Percentiles rank a stretch among this genome's conserved stretches.
These are phyloP conservation scores for Taurulus bubalis DNA, from an alignment of 2,113 vertebrate species.

Conservation along the genomic window DNA sequence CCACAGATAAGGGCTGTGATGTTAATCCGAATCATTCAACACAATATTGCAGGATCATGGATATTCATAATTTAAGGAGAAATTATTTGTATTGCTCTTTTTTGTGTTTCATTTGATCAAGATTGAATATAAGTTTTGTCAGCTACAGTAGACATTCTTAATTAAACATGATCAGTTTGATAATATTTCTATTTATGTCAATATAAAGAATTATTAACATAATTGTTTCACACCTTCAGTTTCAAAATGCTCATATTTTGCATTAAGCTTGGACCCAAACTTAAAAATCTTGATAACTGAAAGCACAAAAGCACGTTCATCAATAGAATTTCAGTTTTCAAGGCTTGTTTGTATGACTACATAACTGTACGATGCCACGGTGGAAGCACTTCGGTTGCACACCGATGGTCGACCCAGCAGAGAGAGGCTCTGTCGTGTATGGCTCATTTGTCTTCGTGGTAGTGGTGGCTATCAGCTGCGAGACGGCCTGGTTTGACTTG, in stretches of 20 bases:
- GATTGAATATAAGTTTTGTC: neutral
- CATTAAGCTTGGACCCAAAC: neutral
- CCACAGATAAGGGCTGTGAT: neutral
- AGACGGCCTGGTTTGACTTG: conserved; percentile 21
- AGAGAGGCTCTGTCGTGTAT: conserved; percentile 6
- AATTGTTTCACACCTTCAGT: neutral
- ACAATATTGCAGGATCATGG: neutral
- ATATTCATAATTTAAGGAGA: conserved; percentile 4
- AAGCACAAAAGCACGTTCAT: neutral
- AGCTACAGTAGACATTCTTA: neutral
- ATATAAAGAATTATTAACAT: neutral
- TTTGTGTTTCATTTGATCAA: neutral
- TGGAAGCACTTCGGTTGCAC: conserved; percentile 8
- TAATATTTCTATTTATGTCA: neutral
- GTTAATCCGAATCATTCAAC: conserved; percentile 12
- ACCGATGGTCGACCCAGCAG: conserved; percentile 31
- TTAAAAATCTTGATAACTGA: neutral
- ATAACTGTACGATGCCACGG: conserved; percentile 1
- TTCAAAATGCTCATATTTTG: neutral
- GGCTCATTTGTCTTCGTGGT: conserved; percentile 14
- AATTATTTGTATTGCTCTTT: neutral
- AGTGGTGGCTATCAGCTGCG: conserved; percentile 7
- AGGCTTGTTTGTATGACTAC: neutral
- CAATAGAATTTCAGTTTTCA: neutral
- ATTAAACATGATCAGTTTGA: neutral